Evolutionary conservation across 2,888 invertebrate species (phyloP).

Genomic region (Parthenolecanium corni): DNA sequence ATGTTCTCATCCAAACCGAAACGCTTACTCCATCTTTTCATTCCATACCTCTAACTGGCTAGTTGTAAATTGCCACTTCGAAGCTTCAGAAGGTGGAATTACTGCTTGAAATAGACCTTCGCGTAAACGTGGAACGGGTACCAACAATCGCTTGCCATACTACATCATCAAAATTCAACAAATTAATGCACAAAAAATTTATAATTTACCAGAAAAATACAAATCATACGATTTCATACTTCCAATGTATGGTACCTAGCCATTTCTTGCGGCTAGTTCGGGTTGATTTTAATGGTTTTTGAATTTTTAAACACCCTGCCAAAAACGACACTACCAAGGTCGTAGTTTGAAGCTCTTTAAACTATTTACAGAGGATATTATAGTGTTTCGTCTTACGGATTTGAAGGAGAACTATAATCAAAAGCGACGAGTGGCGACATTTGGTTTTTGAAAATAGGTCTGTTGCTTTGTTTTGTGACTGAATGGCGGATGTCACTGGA

Average conservation of each 20-base stretch:
- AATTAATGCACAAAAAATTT: neutral
- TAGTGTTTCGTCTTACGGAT: no score
- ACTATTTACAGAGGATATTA: no score
- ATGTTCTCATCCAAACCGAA: constrained; percentile 55
- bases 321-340: no score
- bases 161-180: constrained; percentile 36
- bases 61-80: constrained; percentile 47
- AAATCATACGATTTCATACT: constrained; percentile 35
- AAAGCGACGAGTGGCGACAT: no score
- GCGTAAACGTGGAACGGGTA: constrained; percentile 63
- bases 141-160: constrained; percentile 59
- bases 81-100: constrained; percentile 51
- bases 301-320: constrained; percentile 65
- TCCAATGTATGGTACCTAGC: constrained; percentile 50
- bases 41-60: constrained; percentile 51
- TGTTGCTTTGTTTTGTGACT: no score
- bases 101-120: constrained; percentile 61
- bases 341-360: no score
- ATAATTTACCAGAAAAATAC: neutral
- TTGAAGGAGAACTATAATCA: no score
- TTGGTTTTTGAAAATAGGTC: no score
- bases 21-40: constrained; percentile 58
- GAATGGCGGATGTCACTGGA: no score
- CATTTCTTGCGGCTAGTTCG: constrained; percentile 71
- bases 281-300: constrained; percentile 54